phyloP scores from a whole-genome alignment of 2,888 invertebrate genomes.

The Cataglyphis cursor region DNA sequence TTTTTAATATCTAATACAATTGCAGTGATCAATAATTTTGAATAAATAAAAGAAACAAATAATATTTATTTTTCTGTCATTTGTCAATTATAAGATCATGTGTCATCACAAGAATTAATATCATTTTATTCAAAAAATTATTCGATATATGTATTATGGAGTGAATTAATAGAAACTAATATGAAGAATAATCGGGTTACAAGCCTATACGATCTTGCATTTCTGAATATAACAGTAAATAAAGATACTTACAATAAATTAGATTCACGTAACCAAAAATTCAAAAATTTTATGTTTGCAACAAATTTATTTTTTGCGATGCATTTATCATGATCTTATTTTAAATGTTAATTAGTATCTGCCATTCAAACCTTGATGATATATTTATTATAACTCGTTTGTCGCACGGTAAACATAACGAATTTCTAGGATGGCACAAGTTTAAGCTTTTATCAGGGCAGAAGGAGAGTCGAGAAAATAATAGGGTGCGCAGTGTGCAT shows the following conservation, averaged over 20 bases:
- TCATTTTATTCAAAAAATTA: not conserved
- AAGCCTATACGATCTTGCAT: not conserved
- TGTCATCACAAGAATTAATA: not conserved
- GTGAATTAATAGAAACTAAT: not conserved
- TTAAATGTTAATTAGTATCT: slow-evolving; percentile 41
- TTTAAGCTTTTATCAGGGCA: slow-evolving; percentile 35
- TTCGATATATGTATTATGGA: not conserved
- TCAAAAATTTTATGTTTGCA: not conserved
- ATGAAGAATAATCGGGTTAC: not conserved
- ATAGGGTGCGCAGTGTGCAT: slow-evolving; percentile 25
- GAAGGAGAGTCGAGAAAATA: slow-evolving; percentile 12
- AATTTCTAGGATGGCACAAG: slow-evolving; percentile 30
- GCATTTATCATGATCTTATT: not conserved
- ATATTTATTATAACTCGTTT: slow-evolving; percentile 25
- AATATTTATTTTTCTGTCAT: not conserved
- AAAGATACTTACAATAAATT: slow-evolving; percentile 30
- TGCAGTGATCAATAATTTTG: not conserved
- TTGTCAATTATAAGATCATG: not conserved
- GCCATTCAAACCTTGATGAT: slow-evolving; percentile 1
- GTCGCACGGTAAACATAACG: slow-evolving; percentile 8
- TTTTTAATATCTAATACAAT: not conserved
- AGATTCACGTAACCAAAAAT: not conserved
- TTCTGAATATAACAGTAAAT: not conserved
- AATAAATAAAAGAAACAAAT: not conserved
- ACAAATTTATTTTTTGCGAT: slow-evolving; percentile 7